Base-by-base conservation (phyloP, 2,888 invertebrate genomes). In the Salpingus planirostris region DNA sequence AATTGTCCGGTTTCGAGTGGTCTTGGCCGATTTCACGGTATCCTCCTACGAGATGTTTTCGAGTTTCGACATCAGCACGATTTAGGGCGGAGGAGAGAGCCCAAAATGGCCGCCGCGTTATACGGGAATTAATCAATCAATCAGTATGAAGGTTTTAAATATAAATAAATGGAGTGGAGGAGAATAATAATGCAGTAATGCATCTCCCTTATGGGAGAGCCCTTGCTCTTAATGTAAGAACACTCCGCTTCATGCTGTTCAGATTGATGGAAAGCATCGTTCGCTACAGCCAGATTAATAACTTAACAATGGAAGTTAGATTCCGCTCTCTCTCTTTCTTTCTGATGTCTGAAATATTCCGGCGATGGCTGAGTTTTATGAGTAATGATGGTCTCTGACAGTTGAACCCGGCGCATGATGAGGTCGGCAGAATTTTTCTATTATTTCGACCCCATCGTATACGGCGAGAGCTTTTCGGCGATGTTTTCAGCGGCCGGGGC, bases 321-420 rank as follows among this genome's bases (percentile, higher is more conserved):
- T 56, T 52, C 51, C 53, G 38, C 45, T 43, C 47, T 50, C 54
- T 52, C 50, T 49, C n/a, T n/a, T n/a, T n/a, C n/a, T n/a, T n/a
- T n/a, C n/a, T n/a, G n/a, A n/a, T n/a, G 48, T 56, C 53, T 55
- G 48, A 52, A 54, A 57, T 56, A 55, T 56, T 58, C 54, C 50
- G 47, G 42, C 49, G 47, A 53, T 57, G 44, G 55, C 56, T 42
- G 54, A 53, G 54, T 54, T 55, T 56, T 57, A 59, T 63, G 62
- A 63, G 57, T 63, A 63, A 63, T 64, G 64, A 57, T 62, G 47
- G 42, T 52, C 40, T 49, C 57, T 57, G 59, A 60, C 58, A 57
- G 58, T 55, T 53, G 42, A 49, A 50, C 47, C 47, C 57, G 52
- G 49, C 46, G 6, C 48, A 40, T 42, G 52, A 60, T 63, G 64